Base-by-base conservation (phyloP, 2,113 vertebrate genomes). In the Poeciliopsis prolifica region DNA sequence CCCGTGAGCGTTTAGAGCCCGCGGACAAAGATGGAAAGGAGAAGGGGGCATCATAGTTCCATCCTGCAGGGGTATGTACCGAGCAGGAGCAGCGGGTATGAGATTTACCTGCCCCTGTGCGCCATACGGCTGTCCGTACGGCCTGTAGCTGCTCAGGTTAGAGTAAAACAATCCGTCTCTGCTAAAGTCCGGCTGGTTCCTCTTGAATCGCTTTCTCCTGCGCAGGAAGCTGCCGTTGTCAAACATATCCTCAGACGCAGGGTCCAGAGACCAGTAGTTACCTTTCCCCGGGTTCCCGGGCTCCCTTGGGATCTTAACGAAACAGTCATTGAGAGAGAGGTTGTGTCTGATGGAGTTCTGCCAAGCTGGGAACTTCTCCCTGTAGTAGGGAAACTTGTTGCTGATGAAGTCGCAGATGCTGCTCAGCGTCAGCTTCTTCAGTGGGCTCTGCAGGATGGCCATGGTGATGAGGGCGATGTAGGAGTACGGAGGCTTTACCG, bases 271-370 rank as follows among this genome's bases (percentile, higher is more conserved):
- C 98, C 98, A 98, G 92, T 98, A 97, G 94, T 95, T 97, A 69
- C 98, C 97, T 84, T 99, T 99, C n/a, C 98, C 98, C 0, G 97
- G 96, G 68, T 97, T 96, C 0, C 97, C 97, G 0, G 97, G 97
- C n/a, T 97, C 96, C 72, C 97, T 94, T 17, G 98, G 97, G 72
- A 97, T 96, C 92, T 98, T 98, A 84, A 99, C 94, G 88, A 99
- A 99, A 80, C 98, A 99, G 94, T 99, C 97, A 78, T 98, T 98
- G 67, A 99, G 97, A 1, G 97, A 97, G 11, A 99, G 94, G 92
- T 98, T 98, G 95, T 98, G 97, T 17, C 97, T 94, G 92, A 99
- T 97, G 89, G 96, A 97, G 94, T 97, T 99, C 90, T 97, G 97
- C 97, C 97, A 98, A 10, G 96, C 96, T 0, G 97, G 96, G 81